phyloP scores from a whole-genome alignment of 2,888 invertebrate genomes.

The Conchocele bisecta region DNA sequence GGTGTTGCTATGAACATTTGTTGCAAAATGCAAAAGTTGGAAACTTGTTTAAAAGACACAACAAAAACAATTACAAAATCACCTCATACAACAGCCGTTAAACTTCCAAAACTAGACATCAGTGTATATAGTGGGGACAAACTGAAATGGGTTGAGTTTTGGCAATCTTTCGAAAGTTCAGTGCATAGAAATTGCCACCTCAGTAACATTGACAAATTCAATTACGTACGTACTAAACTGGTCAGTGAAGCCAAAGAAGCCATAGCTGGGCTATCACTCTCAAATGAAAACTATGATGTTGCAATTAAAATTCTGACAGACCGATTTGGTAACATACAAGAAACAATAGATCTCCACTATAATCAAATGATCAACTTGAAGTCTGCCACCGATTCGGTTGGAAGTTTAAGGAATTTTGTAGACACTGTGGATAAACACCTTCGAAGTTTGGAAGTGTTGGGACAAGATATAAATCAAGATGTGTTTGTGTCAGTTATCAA shows the following conservation, averaged over 20 bases:
- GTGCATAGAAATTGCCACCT: conserved; percentile 29
- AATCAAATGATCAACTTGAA: conserved; percentile 28
- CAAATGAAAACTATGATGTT: conserved; percentile 35
- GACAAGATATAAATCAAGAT: conserved; percentile 15
- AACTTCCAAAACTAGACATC: conserved; percentile 25
- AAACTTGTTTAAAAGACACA: not conserved
- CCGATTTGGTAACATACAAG: conserved; percentile 35
- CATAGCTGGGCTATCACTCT: conserved; percentile 30
- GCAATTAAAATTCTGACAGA: conserved; percentile 25
- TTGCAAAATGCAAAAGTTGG: not conserved
- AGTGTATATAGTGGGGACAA: conserved; percentile 24
- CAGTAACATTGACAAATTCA: conserved; percentile 37
- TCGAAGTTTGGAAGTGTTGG: conserved; percentile 6
- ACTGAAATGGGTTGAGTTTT: conserved; percentile 23
- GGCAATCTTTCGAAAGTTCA: conserved; percentile 33
- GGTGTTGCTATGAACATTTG: not conserved
- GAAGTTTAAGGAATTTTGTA: not conserved
- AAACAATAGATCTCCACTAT: conserved; percentile 40
- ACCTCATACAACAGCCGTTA: conserved; percentile 1
- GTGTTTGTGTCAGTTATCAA: conserved; percentile 17
- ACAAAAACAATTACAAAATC: not conserved
- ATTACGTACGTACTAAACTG: conserved; percentile 34
- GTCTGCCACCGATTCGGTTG: no score
- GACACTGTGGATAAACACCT: conserved; percentile 2
- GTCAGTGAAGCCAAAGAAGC: conserved; percentile 19